Evolutionary conservation across 2,113 vertebrate genomes (phyloP).

Genomic region (Nicator chloris): DNA sequence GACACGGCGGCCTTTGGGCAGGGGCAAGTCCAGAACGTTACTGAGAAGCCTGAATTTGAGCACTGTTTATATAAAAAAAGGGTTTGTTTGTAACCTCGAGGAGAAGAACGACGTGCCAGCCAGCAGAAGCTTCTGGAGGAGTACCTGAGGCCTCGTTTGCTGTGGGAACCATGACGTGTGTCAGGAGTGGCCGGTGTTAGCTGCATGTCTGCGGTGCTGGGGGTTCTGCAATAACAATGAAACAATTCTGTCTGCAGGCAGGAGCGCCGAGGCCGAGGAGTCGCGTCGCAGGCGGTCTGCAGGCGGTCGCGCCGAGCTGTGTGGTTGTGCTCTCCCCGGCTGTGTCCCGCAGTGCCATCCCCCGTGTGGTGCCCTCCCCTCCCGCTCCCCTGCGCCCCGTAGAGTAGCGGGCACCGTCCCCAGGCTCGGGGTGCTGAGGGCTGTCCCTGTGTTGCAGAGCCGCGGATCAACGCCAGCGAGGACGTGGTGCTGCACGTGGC

Average conservation of each 20-base stretch:
- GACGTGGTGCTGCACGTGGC: conserved; percentile 76
- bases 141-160: accelerated
- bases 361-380: not conserved
- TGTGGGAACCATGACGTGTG: accelerated
- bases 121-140: not conserved
- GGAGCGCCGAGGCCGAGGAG: not conserved
- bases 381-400: accelerated
- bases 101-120: not conserved
- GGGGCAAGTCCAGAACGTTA: not conserved
- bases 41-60: too few relatives aligned
- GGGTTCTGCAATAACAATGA: accelerated
- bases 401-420: not conserved
- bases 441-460: conserved; percentile 83
- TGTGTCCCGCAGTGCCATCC: not conserved
- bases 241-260: accelerated
- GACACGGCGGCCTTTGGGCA: not conserved
- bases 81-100: not conserved
- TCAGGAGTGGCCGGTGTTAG: too few relatives aligned
- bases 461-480: conserved; percentile 88
- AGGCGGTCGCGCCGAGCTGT: too few relatives aligned
- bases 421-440: accelerated
- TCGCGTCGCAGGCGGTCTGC: too few relatives aligned
- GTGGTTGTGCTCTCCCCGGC: accelerated
- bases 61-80: accelerated
- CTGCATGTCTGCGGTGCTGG: not conserved